Evolutionary conservation across 2,797 vertebrate genomes (phyloP).

Genomic region (Macrochelys suwanniensis): DNA sequence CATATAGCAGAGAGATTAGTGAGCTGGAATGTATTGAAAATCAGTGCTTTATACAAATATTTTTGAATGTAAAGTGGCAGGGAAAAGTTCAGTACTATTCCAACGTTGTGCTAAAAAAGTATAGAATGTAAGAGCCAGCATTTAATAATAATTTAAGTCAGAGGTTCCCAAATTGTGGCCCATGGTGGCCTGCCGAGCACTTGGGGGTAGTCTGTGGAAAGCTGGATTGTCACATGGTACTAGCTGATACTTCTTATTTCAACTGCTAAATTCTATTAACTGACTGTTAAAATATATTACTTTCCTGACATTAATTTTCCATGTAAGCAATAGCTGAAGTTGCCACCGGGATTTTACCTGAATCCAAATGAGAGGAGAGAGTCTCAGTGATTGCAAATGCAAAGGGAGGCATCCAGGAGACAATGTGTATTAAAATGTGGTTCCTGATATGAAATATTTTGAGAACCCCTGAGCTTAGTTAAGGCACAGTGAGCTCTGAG

Average conservation of each 20-base stretch:
- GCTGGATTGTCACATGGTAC: conserved; percentile 34
- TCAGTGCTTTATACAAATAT: not conserved
- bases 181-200: conserved; percentile 11
- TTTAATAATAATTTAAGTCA: conserved; percentile 44
- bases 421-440: conserved; percentile 69
- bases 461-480: conserved; percentile 52
- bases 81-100: conserved; percentile 20
- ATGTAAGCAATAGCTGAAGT: conserved; percentile 66
- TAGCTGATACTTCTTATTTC: conserved; percentile 62
- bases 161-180: conserved; percentile 52
- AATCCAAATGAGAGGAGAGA: conserved; percentile 59
- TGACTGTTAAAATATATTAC: not conserved
- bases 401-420: conserved; percentile 69
- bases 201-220: conserved; percentile 53
- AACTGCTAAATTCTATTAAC: conserved; percentile 56
- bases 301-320: conserved; percentile 70
- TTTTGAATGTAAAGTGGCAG: conserved; percentile 43
- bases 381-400: conserved; percentile 66
- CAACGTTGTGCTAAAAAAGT: conserved; percentile 32
- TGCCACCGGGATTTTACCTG: conserved; percentile 63
- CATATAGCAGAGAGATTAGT: not conserved
- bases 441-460: conserved; percentile 61
- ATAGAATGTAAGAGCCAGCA: conserved; percentile 28
- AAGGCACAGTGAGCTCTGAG: not conserved
- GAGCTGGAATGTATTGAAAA: conserved; percentile 1